These are phyloP conservation scores for Rhinogobius similis DNA, from an alignment of 2,113 vertebrate species.

Conservation along the genomic window DNA sequence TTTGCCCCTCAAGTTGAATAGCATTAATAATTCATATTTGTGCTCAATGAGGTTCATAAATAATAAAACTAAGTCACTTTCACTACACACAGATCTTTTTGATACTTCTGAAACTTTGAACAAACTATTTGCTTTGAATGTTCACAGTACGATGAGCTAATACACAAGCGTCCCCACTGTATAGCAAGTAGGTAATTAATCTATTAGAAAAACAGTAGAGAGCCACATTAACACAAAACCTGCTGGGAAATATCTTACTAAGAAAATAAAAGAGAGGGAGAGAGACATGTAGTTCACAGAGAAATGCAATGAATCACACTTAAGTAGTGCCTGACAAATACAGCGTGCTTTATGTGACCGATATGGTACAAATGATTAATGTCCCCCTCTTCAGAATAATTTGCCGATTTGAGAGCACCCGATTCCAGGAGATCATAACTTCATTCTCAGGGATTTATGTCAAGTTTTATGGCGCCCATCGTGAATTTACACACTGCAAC, in stretches of 20 bases:
- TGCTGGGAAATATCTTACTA: constrained; percentile 3
- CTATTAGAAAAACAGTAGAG: constrained; percentile 23
- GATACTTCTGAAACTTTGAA: constrained; percentile 25
- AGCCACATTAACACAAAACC: constrained; percentile 11
- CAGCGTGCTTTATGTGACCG: constrained; percentile 23
- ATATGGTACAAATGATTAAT: constrained; percentile 42
- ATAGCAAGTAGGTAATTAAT: constrained; percentile 29
- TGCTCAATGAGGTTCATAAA: constrained; percentile 54
- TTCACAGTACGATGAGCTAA: not conserved
- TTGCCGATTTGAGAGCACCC: constrained; percentile 25
- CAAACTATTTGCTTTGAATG: not conserved
- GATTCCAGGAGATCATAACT: constrained; percentile 34
- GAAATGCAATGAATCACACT: constrained; percentile 34
- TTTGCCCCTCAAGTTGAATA: constrained; percentile 30
- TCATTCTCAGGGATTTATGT: constrained; percentile 27
- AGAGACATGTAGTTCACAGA: constrained; percentile 7
- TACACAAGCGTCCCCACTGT: constrained; percentile 4
- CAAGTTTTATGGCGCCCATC: constrained; percentile 9
- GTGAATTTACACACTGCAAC: not conserved
- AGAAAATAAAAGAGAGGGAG: not conserved
- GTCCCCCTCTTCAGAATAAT: constrained; percentile 27
- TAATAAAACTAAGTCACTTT: constrained; percentile 51
- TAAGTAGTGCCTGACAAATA: constrained; percentile 28
- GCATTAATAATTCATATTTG: constrained; percentile 51
- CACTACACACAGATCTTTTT: constrained; percentile 37